Evolutionary conservation across 2,797 vertebrate species (phyloP).

Genomic region (Geotrypetes seraphini): DNA sequence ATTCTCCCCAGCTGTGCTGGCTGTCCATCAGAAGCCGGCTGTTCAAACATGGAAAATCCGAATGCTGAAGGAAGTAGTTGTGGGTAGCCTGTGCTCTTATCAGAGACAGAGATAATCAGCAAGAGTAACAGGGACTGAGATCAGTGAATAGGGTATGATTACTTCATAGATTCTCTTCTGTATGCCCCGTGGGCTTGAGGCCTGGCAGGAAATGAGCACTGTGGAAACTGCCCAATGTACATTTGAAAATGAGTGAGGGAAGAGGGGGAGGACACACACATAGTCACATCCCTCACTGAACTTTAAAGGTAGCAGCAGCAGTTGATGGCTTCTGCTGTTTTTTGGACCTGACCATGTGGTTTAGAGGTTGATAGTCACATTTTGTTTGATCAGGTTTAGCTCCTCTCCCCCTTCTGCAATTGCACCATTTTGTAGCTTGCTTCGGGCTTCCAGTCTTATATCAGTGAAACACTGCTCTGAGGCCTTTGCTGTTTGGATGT

Average conservation of each 20-base stretch:
- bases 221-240: no score
- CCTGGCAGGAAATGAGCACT: neutral
- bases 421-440: neutral
- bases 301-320: no score
- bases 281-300: no score
- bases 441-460: no score
- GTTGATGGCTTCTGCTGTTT: no score
- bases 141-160: neutral
- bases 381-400: no score
- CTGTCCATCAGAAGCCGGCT: neutral
- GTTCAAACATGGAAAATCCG: neutral
- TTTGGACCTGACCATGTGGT: no score
- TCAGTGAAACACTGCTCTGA: no score
- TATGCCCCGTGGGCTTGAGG: neutral
- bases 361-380: no score
- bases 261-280: no score
- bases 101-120: neutral
- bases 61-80: neutral
- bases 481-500: no score
- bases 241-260: no score
- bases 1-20: slow-evolving; percentile 2
- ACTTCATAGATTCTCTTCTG: neutral
- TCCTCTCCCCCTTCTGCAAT: neutral
- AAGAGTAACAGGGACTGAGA: neutral
- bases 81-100: neutral